Conservation (phyloP, 2,797 vertebrate species). For the Crossoptilon crossoptilon region DNA sequence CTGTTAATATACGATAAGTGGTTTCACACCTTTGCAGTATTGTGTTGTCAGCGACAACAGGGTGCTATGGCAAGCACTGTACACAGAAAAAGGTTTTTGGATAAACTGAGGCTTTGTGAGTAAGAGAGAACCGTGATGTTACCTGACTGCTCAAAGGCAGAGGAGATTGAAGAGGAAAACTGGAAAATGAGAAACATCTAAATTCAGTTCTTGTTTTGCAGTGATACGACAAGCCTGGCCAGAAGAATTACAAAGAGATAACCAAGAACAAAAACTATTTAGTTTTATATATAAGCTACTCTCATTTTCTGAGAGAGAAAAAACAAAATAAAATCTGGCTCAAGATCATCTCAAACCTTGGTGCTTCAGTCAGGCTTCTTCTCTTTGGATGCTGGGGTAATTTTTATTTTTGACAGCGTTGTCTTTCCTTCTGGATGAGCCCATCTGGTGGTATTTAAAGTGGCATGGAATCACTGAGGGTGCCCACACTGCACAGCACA, state of each 20-base stretch:
- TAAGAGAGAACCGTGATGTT: neutral
- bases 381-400: neutral
- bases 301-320: neutral
- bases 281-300: neutral
- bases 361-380: neutral
- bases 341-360: neutral
- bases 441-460: neutral
- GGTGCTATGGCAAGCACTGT: neutral
- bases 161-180: neutral
- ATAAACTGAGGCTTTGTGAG: neutral
- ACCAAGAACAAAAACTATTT: neutral
- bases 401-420: neutral
- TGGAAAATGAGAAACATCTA: neutral
- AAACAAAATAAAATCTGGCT: neutral
- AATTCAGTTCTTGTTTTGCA: neutral
- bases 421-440: neutral
- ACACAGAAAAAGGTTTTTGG: neutral
- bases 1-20: conserved; percentile 12
- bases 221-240: neutral
- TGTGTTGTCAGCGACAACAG: neutral
- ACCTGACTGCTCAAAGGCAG: neutral
- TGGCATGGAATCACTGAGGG: neutral
- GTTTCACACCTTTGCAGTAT: conserved; percentile 9
- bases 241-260: neutral
- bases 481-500: neutral